Conservation (phyloP, 2,797 vertebrate species). For the Antrozous pallidus region DNA sequence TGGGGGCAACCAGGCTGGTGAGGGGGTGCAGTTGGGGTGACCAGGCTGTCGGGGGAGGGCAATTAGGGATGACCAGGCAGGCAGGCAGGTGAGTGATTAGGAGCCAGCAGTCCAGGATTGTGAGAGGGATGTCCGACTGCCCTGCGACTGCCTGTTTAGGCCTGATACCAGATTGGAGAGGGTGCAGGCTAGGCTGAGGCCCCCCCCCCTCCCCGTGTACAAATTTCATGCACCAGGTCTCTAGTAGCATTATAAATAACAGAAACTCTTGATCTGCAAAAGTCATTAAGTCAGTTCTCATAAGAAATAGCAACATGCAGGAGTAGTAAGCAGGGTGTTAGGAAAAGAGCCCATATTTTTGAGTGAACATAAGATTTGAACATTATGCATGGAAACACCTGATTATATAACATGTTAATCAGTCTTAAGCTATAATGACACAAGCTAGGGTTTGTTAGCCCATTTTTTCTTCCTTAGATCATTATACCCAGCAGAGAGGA, state of each 20-base stretch:
- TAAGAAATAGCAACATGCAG: constrained; percentile 7
- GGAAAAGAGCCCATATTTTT: background rate
- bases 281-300: constrained; percentile 34
- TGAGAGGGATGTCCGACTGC: too few species aligned
- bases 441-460: constrained; percentile 11
- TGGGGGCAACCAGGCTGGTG: too few species aligned
- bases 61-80: too few species aligned
- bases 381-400: background rate
- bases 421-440: constrained; percentile 14
- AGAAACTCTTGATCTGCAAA: constrained; percentile 47
- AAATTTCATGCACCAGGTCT: too few species aligned
- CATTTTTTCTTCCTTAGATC: constrained; percentile 30
- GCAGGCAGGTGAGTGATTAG: too few species aligned
- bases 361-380: background rate
- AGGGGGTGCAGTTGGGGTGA: too few species aligned
- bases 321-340: background rate
- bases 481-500: background rate
- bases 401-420: constrained; percentile 14
- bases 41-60: too few species aligned
- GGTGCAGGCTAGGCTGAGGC: too few species aligned
- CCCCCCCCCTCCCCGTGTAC: too few species aligned
- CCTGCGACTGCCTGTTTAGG: too few species aligned
- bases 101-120: too few species aligned
- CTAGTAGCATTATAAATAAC: constrained; percentile 33
- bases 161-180: too few species aligned